Conservation (phyloP, 37 sponge, comb jelly and placozoan species). For the Chondrosia reniformis region DNA sequence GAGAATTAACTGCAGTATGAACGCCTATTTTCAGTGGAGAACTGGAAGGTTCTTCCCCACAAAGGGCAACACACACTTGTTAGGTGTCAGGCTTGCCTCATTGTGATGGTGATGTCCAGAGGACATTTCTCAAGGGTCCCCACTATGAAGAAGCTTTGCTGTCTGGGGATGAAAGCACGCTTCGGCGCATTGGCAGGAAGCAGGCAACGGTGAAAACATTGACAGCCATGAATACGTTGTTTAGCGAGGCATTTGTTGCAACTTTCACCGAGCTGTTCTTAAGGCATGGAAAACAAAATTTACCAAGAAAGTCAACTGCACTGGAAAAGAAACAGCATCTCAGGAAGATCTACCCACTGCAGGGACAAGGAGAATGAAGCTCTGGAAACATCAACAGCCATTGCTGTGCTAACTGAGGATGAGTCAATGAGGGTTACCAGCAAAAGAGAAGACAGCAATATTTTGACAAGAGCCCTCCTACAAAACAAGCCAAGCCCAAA, state of each 20-base stretch:
- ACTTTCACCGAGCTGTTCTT: not conserved
- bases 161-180: not conserved
- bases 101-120: not conserved
- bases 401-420: conserved; percentile 19
- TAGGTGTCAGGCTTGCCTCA: conserved; percentile 7
- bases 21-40: not conserved
- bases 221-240: not conserved
- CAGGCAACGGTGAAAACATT: conserved; percentile 4
- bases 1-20: not conserved
- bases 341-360: not conserved
- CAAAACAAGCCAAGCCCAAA: conserved; percentile 13
- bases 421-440: conserved; percentile 3
- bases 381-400: conserved; percentile 8
- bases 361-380: conserved; percentile 19
- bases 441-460: conserved; percentile 17
- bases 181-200: not conserved
- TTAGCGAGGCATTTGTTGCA: not conserved
- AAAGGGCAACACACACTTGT: conserved; percentile 8
- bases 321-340: not conserved
- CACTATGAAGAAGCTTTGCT: conserved; percentile 1
- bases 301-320: conserved; percentile 16
- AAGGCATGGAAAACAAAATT: not conserved
- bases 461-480: conserved; percentile 14
- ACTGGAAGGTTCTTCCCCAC: conserved; percentile 11
- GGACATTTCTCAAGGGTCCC: not conserved